Evolutionary conservation across 2,888 invertebrate genomes (phyloP).

Genomic region (Diploptera punctata): DNA sequence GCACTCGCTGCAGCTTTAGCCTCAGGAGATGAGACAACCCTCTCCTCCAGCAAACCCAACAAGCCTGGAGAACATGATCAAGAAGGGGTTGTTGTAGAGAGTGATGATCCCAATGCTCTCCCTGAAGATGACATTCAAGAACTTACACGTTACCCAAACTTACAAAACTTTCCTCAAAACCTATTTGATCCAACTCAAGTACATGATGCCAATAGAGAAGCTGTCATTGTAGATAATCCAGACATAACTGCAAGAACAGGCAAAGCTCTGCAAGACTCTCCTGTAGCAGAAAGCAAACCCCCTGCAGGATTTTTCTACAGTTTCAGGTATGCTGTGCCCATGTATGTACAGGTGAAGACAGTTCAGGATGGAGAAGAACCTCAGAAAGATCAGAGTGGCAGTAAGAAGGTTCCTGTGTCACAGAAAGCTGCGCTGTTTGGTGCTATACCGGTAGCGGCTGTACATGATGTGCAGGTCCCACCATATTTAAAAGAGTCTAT

Average conservation of each 20-base stretch:
- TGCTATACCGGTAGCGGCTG: constrained; percentile 51
- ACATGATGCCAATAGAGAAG: constrained; percentile 39
- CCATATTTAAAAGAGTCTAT: constrained; percentile 45
- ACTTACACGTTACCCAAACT: constrained; percentile 39
- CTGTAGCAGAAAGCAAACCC: background rate
- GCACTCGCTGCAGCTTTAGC: constrained; percentile 39
- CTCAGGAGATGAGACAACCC: background rate
- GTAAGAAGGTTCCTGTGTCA: constrained; percentile 36
- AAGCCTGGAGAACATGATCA: constrained; percentile 39
- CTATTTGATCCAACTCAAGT: constrained; percentile 39
- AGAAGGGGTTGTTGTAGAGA: constrained; percentile 39
- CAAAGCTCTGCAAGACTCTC: constrained; percentile 2
- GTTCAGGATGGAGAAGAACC: constrained; percentile 5
- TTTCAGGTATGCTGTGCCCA: constrained; percentile 70
- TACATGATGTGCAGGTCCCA: constrained; percentile 52
- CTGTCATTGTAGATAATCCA: constrained; percentile 42
- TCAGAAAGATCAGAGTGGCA: background rate
- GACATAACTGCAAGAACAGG: constrained; percentile 25
- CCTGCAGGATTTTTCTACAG: constrained; percentile 71
- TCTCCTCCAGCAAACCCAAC: constrained; percentile 23
- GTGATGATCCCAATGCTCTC: constrained; percentile 40
- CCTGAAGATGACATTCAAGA: constrained; percentile 56
- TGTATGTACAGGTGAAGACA: constrained; percentile 41
- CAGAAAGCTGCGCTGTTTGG: constrained; percentile 44
- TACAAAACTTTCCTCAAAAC: constrained; percentile 33